Conservation (phyloP, 2,888 invertebrate species). For the Scaptomyza cyrtandrae region DNA sequence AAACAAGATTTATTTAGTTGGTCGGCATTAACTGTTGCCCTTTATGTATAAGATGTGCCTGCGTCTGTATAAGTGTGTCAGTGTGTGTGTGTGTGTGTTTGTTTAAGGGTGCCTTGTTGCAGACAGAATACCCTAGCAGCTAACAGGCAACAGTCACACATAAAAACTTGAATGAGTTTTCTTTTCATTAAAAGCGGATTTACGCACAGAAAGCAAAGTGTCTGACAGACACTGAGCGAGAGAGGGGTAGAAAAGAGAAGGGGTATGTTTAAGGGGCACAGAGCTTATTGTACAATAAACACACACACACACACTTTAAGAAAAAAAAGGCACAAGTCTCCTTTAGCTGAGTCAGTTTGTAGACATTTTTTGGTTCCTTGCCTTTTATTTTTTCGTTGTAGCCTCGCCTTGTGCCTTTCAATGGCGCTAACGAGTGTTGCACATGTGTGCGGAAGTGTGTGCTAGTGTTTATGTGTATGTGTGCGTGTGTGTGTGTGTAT, state of each 20-base stretch:
- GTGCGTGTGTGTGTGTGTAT: constrained; percentile 28
- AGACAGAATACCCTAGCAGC: constrained; percentile 18
- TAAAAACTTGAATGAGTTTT: constrained; percentile 75
- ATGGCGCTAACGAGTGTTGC: constrained; percentile 62
- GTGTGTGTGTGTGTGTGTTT: constrained; percentile 4
- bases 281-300: constrained; percentile 77
- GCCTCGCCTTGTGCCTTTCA: constrained; percentile 14
- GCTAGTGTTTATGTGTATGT: constrained; percentile 19
- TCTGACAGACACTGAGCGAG: constrained; percentile 2
- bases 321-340: constrained; percentile 39
- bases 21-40: constrained; percentile 77
- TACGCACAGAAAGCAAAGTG: constrained; percentile 59
- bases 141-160: constrained; percentile 33
- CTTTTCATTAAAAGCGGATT: constrained; percentile 81
- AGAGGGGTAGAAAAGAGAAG: neutral
- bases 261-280: neutral
- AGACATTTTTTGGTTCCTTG: constrained; percentile 56
- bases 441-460: constrained; percentile 6
- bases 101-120: constrained; percentile 11
- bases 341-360: constrained; percentile 70
- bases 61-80: neutral
- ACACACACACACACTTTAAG: constrained; percentile 31
- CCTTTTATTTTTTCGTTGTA: constrained; percentile 13
- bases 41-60: constrained; percentile 57
- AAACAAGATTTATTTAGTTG: constrained; percentile 80